Conservation (phyloP, 35 echinoderm and acorn worm genomes). For the Anneissia japonica region DNA sequence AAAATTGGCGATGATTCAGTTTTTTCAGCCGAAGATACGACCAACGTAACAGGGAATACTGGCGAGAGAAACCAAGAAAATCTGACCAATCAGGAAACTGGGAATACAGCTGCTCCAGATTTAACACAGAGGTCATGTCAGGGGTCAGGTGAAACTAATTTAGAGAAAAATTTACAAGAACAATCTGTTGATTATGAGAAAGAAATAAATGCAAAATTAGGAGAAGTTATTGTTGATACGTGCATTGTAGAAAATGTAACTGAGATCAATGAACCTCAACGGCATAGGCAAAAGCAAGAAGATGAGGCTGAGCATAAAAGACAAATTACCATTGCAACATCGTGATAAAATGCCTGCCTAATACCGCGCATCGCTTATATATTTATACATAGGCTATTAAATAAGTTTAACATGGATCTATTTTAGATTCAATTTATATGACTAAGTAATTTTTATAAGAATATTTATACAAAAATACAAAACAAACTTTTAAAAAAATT, state of each 20-base stretch:
- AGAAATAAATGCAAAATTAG: background rate
- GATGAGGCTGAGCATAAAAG: background rate
- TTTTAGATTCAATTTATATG: background rate
- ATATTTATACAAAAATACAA: background rate
- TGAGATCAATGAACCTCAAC: background rate
- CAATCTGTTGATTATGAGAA: background rate
- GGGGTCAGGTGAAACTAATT: background rate
- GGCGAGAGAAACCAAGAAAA: background rate
- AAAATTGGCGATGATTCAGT: background rate
- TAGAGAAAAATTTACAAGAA: background rate
- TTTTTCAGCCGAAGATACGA: background rate
- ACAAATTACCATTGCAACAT: background rate
- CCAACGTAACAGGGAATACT: background rate
- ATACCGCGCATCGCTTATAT: too few relatives aligned
- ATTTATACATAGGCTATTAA: too few relatives aligned
- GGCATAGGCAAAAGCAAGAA: background rate
- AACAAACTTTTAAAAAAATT: background rate
- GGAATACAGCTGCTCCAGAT: background rate
- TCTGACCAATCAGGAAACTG: background rate
- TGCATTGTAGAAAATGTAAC: background rate
- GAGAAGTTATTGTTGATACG: background rate
- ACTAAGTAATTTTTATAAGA: background rate
- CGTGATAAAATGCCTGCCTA: background rate
- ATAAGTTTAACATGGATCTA: too few relatives aligned
- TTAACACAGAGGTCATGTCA: background rate